These are phyloP conservation scores for Mus caroli DNA, from an alignment of 2,797 vertebrate species.

Conservation along the genomic window DNA sequence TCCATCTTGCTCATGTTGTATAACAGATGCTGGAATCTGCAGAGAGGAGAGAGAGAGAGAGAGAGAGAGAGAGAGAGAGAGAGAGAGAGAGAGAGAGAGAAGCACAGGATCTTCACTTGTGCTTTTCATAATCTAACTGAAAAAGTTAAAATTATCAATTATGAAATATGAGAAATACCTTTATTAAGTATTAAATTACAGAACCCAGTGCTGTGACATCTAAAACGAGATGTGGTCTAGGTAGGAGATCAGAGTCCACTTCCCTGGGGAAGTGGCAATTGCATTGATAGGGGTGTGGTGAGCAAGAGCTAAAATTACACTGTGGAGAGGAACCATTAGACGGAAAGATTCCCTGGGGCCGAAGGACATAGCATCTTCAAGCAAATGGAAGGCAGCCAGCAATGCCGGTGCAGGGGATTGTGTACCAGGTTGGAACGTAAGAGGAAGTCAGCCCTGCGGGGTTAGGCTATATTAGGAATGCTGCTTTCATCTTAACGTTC, in stretches of 20 bases:
- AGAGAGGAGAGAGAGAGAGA: neutral
- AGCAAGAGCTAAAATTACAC: conserved; percentile 2
- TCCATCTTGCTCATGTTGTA: neutral
- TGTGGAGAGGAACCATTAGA: neutral
- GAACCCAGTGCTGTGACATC: neutral
- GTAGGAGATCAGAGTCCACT: conserved; percentile 8
- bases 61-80: neutral
- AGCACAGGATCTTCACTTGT: neutral
- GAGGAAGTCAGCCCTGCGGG: neutral
- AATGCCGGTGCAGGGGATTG: neutral
- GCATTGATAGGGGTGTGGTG: neutral
- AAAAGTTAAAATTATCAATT: neutral
- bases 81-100: neutral
- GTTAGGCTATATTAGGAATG: neutral
- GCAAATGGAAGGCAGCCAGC: neutral
- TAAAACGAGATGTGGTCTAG: conserved; percentile 6
- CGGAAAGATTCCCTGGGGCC: neutral
- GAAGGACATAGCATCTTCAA: neutral
- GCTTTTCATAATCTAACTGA: neutral
- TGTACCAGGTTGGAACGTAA: neutral
- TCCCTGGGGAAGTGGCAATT: conserved; percentile 21
- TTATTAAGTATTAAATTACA: neutral
- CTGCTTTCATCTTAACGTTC: neutral
- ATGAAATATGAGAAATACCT: neutral
- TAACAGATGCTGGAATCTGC: neutral